Percentiles rank a stretch among this genome's conserved stretches.
Conservation (phyloP, 2,113 vertebrate species). For the Sorex araneus region DNA sequence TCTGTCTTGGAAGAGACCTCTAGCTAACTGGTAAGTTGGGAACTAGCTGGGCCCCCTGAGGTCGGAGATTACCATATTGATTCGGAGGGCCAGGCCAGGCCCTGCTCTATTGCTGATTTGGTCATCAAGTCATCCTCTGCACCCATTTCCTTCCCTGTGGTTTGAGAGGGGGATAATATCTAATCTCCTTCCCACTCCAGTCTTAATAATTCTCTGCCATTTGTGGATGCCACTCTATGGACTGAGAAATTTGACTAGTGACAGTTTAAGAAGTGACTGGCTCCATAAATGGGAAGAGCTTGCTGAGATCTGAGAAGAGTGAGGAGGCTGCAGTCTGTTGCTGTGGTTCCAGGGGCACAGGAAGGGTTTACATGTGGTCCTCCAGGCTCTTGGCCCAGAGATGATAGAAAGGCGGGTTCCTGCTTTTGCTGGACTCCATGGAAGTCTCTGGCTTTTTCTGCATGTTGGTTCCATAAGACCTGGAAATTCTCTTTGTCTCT, state of each 20-base stretch:
- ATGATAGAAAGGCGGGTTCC: neutral
- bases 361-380: too few relatives aligned
- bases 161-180: neutral
- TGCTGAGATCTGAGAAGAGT: neutral
- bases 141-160: neutral
- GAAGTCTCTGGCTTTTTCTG: neutral
- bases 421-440: neutral
- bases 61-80: neutral
- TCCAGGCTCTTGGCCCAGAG: neutral
- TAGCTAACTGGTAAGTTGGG: constrained; percentile 46
- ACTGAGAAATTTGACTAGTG: neutral
- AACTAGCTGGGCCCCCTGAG: constrained; percentile 4
- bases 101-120: neutral
- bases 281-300: constrained; percentile 30
- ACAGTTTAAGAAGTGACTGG: constrained; percentile 8
- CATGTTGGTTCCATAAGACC: neutral
- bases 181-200: neutral
- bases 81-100: neutral
- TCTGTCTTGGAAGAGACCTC: constrained; percentile 24
- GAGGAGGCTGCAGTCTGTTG: neutral
- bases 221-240: neutral
- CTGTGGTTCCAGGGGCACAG: neutral
- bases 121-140: neutral
- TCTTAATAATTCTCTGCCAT: neutral
- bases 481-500: neutral